A percentile compares a stretch with the other conserved stretches of the same genome.
Evolutionary conservation across 2,797 vertebrate genomes (phyloP).

Genomic region (Eulemur rubriventer): DNA sequence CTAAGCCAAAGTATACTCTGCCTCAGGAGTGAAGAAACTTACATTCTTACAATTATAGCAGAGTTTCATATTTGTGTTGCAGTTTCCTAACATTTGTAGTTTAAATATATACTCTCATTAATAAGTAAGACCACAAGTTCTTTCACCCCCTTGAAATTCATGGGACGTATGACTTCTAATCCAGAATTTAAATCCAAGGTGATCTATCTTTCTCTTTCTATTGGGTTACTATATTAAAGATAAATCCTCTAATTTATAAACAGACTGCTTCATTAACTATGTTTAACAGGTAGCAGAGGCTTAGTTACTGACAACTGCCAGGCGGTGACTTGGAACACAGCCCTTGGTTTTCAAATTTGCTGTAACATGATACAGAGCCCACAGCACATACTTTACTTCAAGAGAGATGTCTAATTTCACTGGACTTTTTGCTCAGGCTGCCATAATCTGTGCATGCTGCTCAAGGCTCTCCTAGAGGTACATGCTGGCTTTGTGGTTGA

Average conservation of each 20-base stretch:
- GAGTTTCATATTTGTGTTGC: conserved; percentile 51
- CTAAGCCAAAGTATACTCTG: conserved; percentile 53
- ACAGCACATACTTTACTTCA: conserved; percentile 82
- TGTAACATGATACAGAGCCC: conserved; percentile 77
- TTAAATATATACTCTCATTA: conserved; percentile 29
- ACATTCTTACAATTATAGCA: conserved; percentile 55
- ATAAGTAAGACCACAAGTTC: conserved; percentile 3
- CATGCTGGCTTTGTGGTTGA: background rate
- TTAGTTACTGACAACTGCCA: conserved; percentile 79
- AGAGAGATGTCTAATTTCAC: conserved; percentile 79
- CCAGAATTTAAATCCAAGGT: conserved; percentile 36
- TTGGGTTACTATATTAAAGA: conserved; percentile 56
- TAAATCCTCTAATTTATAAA: conserved; percentile 63
- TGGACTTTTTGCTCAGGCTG: conserved; percentile 66
- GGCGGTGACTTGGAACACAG: conserved; percentile 76
- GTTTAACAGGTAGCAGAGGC: conserved; percentile 81
- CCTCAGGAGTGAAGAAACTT: conserved; percentile 47
- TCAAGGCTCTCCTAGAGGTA: conserved; percentile 45
- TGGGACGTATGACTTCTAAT: conserved; percentile 40
- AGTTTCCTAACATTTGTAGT: conserved; percentile 37
- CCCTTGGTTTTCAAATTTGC: conserved; percentile 69
- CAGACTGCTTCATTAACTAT: conserved; percentile 68
- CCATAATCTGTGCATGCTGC: conserved; percentile 61
- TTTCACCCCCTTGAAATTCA: conserved; percentile 21
- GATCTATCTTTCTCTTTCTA: conserved; percentile 52